Evolutionary conservation across 2,797 vertebrate species (phyloP), one percentile per base, ranked within the genome.

Genomic region (Leptoclinus maculatus): DNA sequence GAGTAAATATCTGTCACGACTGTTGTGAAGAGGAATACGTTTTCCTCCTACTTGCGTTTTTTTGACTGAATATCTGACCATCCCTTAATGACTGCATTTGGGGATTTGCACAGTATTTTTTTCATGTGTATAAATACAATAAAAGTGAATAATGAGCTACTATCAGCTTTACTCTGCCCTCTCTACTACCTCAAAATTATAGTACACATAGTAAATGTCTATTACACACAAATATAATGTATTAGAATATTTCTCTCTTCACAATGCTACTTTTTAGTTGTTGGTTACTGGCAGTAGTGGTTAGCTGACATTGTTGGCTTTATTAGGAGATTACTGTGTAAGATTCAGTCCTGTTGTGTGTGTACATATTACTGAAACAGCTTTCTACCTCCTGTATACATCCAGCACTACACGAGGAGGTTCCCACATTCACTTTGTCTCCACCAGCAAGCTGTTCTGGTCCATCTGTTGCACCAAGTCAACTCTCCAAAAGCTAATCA

Each of bases 41-140:
- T 39, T 3, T 36, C 13, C 21, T 49, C 49, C 3, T 7, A 3
- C 53, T 0, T 76, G 27, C 64, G 2, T 38, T 73, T 73, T 32
- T 34, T 23, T 53, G 12, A 76, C 47, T 83, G 32, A 73, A 51
- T 75, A 54, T 58, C 67, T 76, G 77, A 76, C 38, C 79, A 36
- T 87, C 74, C 57, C 57, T 63, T 14, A 2, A 57, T 11, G 13
- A 29, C 45, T 73, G 63, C 36, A 3, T 60, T 39, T 39, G 27
- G 82, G 74, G 71, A 82, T 79, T 86, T 89, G 82, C 77, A 86
- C 85, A 66, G 66, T 66, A 38, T 72, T 65, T 71, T 32, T 39
- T 59, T n/a, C 27, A 34, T 59, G 41, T 59, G 41, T 71, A 27
- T 25, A 49, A 67, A 77, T 65, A 54, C 62, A 87, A 80, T 86